Percentiles rank a stretch among this genome's conserved stretches.
Conservation (phyloP, 2,888 invertebrate genomes). For the Apodemia duryi region DNA sequence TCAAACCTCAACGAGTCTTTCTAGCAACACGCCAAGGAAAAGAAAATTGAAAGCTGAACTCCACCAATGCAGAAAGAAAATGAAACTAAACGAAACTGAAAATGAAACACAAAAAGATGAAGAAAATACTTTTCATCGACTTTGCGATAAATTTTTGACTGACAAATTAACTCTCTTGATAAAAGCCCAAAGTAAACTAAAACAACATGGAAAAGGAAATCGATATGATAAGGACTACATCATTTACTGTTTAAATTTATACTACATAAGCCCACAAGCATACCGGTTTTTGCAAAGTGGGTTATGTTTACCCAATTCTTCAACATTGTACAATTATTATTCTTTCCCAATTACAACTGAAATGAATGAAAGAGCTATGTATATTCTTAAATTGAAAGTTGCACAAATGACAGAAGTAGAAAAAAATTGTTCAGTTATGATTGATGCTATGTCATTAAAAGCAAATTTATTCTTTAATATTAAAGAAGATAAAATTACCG, state of each 20-base stretch:
- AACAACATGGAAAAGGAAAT: conserved; percentile 23
- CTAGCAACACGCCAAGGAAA: conserved; percentile 28
- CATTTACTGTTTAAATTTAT: conserved; percentile 30
- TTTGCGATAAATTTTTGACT: conserved; percentile 30
- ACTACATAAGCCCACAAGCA: conserved; percentile 28
- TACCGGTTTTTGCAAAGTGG: conserved; percentile 29
- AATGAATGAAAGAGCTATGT: conserved; percentile 21
- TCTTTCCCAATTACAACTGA: conserved; percentile 24
- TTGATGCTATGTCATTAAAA: conserved; percentile 28
- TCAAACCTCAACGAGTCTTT: conserved; percentile 27
- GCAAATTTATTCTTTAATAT: conserved; percentile 29
- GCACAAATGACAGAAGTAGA: conserved; percentile 29
- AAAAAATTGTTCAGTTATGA: conserved; percentile 31
- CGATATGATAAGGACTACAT: conserved; percentile 26
- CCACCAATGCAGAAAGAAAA: conserved; percentile 24
- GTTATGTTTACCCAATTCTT: conserved; percentile 24
- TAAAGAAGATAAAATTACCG: conserved; percentile 28
- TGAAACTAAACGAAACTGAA: conserved; percentile 5
- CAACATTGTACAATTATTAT: conserved; percentile 27
- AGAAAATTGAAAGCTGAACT: conserved; percentile 29
- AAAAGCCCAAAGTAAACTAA: conserved; percentile 22
- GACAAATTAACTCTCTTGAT: conserved; percentile 9
- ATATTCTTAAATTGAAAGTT: conserved; percentile 30
- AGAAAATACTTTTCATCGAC: conserved; percentile 25
- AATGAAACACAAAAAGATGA: conserved; percentile 21